Evolutionary conservation across 2,113 vertebrate genomes (phyloP), one percentile per base, ranked within the genome.

Genomic region (Electrona antarctica): DNA sequence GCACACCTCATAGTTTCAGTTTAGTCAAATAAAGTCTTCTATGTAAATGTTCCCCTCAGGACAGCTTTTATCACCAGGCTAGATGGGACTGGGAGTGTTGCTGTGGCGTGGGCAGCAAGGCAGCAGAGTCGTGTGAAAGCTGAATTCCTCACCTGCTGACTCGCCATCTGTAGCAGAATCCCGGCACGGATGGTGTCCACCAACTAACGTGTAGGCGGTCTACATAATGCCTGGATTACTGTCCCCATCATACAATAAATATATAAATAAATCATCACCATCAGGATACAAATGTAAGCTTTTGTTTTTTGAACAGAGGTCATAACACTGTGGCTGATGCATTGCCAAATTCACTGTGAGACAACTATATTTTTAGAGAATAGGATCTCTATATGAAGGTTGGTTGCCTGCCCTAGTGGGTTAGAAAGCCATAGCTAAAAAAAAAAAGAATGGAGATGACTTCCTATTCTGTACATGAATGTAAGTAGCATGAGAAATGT

Each of bases 151-250:
- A 56, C 86, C 81, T 74, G 85, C 89, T 86, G 86, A 74, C 78
- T 64, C 13, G 63, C 89, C 88, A 89, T 91, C 89, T 91, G 89
- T 68, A 69, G 81, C 45, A 60, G 57, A 75, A 72, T 78, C 74
- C 73, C 74, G 59, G 60, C 69, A 73, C 65, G 33, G 7, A 56
- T 47, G 12, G 71, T 67, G 78, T 81, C 77, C 81, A 29, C 73
- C 33, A 75, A 78, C 63, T 21, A 21, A 41, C 33, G 67, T 63
- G 84, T 62, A 51, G 82, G 80, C 75, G 57, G 76, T 45, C 78
- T 0, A 68, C 76, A 67, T 50, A 73, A 78, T 60, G 76, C 69
- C 55, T 13, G 46, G 12, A 69, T 58, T 45, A 49, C 71, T 72
- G 69, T n/a, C n/a, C n/a, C 49, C 13, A 61, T 8, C 60, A 64